Conservation (phyloP, 2,797 vertebrate species). For the Setipinna tenuifilis region DNA sequence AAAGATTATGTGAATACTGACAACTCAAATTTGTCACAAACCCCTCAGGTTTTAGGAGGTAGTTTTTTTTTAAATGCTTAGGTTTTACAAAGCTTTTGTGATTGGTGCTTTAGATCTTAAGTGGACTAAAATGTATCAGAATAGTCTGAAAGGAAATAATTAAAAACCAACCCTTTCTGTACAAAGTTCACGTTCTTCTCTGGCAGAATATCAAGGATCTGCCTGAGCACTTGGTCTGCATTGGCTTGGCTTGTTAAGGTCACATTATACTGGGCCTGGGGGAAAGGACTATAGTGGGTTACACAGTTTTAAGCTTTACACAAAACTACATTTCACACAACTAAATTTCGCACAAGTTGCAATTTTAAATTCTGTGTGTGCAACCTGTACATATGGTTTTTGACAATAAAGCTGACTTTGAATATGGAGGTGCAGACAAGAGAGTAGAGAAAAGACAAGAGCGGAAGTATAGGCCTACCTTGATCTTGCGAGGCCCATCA, state of each 20-base stretch:
- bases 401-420: too few species aligned
- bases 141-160: background rate
- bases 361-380: too few species aligned
- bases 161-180: constrained; percentile 86
- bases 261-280: constrained; percentile 91
- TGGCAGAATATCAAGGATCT: constrained; percentile 84
- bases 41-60: too few species aligned
- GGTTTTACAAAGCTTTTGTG: too few species aligned
- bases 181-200: constrained; percentile 86
- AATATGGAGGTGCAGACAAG: background rate
- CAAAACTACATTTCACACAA: background rate
- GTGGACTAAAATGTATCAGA: too few species aligned
- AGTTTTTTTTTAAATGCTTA: too few species aligned
- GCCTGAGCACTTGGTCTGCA: constrained; percentile 87
- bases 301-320: background rate
- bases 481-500: constrained; percentile 83
- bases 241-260: constrained; percentile 87
- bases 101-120: too few species aligned
- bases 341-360: too few species aligned
- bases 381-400: too few species aligned
- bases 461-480: constrained; percentile 68
- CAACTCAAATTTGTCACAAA: too few species aligned
- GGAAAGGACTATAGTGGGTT: background rate
- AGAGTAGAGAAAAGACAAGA: background rate
- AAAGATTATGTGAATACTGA: too few species aligned